phyloP scores from a whole-genome alignment of 1,140 invertebrate species.

The Neoseiulus cucumeris region DNA sequence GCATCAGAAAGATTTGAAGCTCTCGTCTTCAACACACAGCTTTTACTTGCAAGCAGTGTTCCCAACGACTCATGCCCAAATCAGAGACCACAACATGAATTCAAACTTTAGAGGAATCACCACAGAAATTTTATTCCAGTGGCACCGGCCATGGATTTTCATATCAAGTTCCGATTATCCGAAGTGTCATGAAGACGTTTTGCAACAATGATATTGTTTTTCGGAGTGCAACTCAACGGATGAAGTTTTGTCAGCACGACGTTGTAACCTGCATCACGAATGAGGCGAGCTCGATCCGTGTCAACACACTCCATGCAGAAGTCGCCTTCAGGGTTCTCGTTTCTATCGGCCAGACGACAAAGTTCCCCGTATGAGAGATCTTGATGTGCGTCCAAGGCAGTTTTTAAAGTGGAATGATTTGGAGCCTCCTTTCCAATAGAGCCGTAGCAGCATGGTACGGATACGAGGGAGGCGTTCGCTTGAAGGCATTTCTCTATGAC shows the following conservation, averaged over 20 bases:
- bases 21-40: no score
- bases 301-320: slow-evolving; percentile 71
- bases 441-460: slow-evolving; percentile 88
- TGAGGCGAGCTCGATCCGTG: slow-evolving; percentile 44
- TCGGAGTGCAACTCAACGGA: slow-evolving; percentile 63
- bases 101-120: no score
- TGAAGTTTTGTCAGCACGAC: slow-evolving; percentile 51
- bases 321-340: slow-evolving; percentile 29
- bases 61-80: no score
- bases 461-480: slow-evolving; percentile 55
- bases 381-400: slow-evolving; percentile 18
- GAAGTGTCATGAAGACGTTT: not conserved
- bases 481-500: slow-evolving; percentile 62
- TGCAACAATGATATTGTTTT: slow-evolving; percentile 73
- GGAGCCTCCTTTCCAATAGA: slow-evolving; percentile 50
- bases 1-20: no score
- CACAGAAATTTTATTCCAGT: no score
- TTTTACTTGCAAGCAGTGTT: no score
- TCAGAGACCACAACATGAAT: no score
- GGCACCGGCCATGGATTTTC: no score
- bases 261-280: slow-evolving; percentile 37
- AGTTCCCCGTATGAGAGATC: not conserved
- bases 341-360: not conserved
- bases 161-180: no score
- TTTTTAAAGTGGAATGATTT: slow-evolving; percentile 40